These are phyloP conservation scores for Acomys russatus DNA, from an alignment of 2,797 vertebrate species.

Conservation along the genomic window DNA sequence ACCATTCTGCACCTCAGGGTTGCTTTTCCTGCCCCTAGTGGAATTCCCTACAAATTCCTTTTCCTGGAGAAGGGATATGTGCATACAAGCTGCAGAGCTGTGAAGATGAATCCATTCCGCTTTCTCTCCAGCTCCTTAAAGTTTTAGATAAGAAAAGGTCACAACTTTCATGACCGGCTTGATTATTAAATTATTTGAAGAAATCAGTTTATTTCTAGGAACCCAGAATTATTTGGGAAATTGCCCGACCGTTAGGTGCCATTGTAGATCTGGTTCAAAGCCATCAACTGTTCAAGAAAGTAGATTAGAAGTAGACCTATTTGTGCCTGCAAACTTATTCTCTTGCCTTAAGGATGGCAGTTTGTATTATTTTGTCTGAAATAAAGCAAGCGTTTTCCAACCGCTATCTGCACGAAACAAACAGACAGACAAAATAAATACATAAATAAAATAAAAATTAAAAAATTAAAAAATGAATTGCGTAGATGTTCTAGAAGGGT, in stretches of 20 bases:
- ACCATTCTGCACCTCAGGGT: neutral
- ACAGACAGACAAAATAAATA: no score
- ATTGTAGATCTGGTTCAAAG: neutral
- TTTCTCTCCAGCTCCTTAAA: neutral
- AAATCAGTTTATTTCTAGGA: slow-evolving; percentile 17
- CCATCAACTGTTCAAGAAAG: neutral
- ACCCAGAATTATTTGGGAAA: neutral
- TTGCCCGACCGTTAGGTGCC: neutral
- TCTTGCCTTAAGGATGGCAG: neutral
- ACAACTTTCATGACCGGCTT: neutral
- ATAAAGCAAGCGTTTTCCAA: neutral
- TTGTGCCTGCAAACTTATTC: neutral
- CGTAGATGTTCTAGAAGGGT: neutral
- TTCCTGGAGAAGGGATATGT: neutral
- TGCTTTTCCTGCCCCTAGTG: neutral
- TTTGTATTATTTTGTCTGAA: neutral
- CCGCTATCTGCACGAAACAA: neutral
- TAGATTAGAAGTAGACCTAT: neutral
- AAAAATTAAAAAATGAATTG: neutral
- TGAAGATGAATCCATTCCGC: neutral
- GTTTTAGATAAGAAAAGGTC: neutral
- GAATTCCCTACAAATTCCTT: neutral
- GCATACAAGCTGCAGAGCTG: neutral
- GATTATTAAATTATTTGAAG: slow-evolving; percentile 1
- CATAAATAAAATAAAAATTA: no score